phyloP scores from a whole-genome alignment of 1,140 invertebrate species.

The Zeugodacus cucurbitae region DNA sequence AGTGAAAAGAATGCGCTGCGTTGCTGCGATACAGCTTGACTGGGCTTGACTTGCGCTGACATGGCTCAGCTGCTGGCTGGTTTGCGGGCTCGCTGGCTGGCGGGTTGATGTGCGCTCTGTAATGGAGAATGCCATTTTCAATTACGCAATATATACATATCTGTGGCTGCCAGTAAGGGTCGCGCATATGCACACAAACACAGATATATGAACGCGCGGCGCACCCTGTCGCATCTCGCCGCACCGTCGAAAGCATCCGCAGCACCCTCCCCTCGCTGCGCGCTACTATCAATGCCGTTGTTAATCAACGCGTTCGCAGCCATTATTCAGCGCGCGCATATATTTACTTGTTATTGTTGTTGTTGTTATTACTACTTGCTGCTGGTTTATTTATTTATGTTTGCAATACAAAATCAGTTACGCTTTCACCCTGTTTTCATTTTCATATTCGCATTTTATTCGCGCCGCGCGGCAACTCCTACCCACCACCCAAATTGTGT shows the following conservation, averaged over 20 bases:
- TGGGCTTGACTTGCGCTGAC: background rate
- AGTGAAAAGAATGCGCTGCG: background rate
- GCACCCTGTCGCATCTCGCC: background rate
- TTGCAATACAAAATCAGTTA: constrained; percentile 59
- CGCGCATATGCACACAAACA: background rate
- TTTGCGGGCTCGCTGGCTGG: background rate
- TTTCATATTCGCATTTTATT: constrained; percentile 30
- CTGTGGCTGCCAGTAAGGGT: background rate
- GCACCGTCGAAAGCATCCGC: background rate
- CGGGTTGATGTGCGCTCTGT: constrained; percentile 49
- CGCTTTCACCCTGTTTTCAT: constrained; percentile 52
- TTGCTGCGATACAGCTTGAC: background rate
- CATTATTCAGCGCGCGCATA: constrained; percentile 53
- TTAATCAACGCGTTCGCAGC: constrained; percentile 62
- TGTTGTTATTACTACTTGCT: constrained; percentile 20
- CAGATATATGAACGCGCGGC: no score
- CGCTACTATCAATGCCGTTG: constrained; percentile 45
- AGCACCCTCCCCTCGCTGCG: background rate
- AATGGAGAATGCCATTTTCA: constrained; percentile 65
- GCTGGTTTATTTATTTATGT: constrained; percentile 38
- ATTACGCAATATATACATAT: constrained; percentile 49
- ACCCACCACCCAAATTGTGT: constrained; percentile 42
- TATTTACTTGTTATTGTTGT: constrained; percentile 40
- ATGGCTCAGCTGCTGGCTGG: background rate
- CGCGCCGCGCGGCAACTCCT: background rate